Conservation (phyloP, 2,113 vertebrate genomes). For the Dicrurus megarhynchus region DNA sequence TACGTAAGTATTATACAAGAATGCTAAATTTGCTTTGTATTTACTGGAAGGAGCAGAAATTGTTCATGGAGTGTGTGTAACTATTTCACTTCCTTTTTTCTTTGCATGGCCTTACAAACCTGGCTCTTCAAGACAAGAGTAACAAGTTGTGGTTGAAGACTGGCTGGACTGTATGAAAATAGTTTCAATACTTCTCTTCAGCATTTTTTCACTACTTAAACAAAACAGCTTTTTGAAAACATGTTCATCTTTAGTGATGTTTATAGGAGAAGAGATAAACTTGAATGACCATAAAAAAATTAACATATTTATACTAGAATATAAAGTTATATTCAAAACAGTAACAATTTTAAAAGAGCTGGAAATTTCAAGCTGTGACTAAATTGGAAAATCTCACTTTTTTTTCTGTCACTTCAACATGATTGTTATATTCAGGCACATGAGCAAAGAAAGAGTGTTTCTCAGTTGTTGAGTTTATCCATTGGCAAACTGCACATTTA, state of each 20-base stretch:
- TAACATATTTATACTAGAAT: neutral
- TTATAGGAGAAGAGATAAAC: neutral
- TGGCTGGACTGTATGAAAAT: neutral
- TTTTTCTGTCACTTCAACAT: neutral
- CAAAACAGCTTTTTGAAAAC: neutral
- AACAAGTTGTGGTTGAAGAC: neutral
- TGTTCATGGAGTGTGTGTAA: neutral
- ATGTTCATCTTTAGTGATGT: neutral
- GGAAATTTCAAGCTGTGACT: neutral
- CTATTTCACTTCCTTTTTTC: neutral
- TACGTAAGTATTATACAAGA: neutral
- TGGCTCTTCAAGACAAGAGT: neutral
- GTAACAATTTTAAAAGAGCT: neutral
- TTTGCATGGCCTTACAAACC: neutral
- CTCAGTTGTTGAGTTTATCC: neutral
- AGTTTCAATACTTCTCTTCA: neutral
- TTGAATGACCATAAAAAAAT: neutral
- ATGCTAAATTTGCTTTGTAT: neutral
- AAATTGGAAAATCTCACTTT: neutral
- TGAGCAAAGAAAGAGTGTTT: neutral
- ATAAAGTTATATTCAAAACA: neutral
- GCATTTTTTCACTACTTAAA: neutral
- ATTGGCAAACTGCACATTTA: neutral
- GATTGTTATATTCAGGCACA: neutral
- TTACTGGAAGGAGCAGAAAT: neutral